A percentile compares a stretch with the other conserved stretches of the same genome.
Evolutionary conservation across 2,888 invertebrate genomes (phyloP).

Genomic region (Panorpa germanica): DNA sequence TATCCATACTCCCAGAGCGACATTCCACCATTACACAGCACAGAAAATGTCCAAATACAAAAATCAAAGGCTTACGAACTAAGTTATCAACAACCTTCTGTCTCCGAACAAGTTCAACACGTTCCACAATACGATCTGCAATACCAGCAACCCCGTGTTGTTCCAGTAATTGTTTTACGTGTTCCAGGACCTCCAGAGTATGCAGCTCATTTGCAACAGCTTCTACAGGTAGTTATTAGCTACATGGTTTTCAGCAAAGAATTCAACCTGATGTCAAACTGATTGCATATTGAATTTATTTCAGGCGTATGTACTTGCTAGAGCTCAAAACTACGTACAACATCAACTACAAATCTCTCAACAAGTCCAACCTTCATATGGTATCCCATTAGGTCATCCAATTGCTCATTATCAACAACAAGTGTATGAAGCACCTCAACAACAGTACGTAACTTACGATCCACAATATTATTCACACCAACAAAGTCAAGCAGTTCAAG

Average conservation of each 20-base stretch:
- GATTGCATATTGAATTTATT: no score
- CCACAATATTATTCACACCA: constrained; percentile 6
- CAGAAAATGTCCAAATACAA: constrained; percentile 6
- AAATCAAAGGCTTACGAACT: constrained; percentile 7
- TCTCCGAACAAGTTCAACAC: constrained; percentile 15
- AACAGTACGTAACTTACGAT: constrained; percentile 6
- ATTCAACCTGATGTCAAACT: no score
- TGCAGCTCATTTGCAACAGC: constrained; percentile 21
- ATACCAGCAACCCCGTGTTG: constrained; percentile 7
- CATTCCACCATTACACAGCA: constrained; percentile 23
- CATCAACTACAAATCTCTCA: constrained; percentile 1
- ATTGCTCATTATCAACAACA: constrained; percentile 3
- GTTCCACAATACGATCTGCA: constrained; percentile 12
- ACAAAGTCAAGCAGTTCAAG: constrained; percentile 6
- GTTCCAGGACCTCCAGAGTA: constrained; percentile 24
- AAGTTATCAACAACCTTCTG: constrained; percentile 18
- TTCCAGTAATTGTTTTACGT: constrained; percentile 20
- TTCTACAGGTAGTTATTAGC: no score
- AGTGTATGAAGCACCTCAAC: constrained; percentile 6
- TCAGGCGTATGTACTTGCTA: neutral
- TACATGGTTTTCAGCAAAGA: no score
- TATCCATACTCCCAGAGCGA: constrained; percentile 54
- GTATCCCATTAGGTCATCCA: neutral
- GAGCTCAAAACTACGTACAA: constrained; percentile 1
- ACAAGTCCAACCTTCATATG: neutral